A percentile compares a stretch with the other conserved stretches of the same genome.
Conservation (phyloP, 2,888 invertebrate genomes). For the Cantharis nigra region DNA sequence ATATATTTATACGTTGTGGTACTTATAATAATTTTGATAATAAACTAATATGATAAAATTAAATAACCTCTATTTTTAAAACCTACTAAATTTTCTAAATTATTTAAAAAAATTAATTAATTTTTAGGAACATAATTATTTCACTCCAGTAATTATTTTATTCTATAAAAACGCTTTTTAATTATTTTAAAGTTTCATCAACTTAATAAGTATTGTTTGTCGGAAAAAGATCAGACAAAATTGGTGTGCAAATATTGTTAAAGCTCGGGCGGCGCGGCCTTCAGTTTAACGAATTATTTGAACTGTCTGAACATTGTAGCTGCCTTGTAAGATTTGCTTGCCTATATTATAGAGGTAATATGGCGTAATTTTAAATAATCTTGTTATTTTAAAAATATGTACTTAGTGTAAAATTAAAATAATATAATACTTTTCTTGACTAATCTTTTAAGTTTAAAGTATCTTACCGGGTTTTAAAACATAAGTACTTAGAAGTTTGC, state of each 20-base stretch:
- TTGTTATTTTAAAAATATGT: background rate
- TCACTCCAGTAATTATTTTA: background rate
- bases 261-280: background rate
- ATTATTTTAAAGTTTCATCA: too few relatives aligned
- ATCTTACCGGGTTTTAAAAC: background rate
- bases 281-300: background rate
- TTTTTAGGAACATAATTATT: too few relatives aligned
- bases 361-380: too few relatives aligned
- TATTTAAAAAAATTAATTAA: too few relatives aligned
- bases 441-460: background rate
- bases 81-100: background rate
- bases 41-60: background rate
- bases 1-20: background rate
- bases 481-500: slow-evolving; percentile 5
- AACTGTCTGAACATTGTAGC: background rate
- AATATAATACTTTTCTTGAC: background rate
- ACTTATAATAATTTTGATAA: background rate
- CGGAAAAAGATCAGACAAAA: background rate
- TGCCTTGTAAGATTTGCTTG: too few relatives aligned
- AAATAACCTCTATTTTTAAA: background rate
- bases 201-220: background rate
- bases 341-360: too few relatives aligned
- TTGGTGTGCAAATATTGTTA: background rate
- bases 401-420: slow-evolving; percentile 4
- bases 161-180: background rate